Evolutionary conservation across 2,888 invertebrate genomes (phyloP).

Genomic region (Heliconius cydno): DNA sequence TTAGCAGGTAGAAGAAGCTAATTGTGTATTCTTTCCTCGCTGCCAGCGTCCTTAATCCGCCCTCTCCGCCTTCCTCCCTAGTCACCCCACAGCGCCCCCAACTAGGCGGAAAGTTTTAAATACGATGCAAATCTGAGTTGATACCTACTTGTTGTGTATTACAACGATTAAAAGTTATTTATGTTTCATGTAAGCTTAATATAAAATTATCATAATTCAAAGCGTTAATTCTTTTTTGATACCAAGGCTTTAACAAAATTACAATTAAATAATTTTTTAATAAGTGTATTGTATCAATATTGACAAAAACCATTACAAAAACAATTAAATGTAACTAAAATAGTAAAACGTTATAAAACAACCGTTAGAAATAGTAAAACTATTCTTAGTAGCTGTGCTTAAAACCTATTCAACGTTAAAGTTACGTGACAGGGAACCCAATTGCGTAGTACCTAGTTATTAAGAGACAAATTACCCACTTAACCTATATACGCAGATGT

Average conservation of each 20-base stretch:
- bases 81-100: conserved; percentile 65
- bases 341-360: background rate
- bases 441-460: conserved; percentile 13
- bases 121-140: conserved; percentile 51
- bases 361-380: conserved; percentile 9
- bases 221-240: no score
- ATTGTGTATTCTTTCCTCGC: conserved; percentile 84
- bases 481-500: conserved; percentile 43
- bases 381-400: conserved; percentile 1
- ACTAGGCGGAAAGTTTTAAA: conserved; percentile 81
- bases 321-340: background rate
- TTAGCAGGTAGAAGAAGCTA: conserved; percentile 79
- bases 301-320: background rate
- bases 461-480: conserved; percentile 20
- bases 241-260: no score
- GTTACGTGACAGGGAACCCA: conserved; percentile 11
- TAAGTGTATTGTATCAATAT: no score
- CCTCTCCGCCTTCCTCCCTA: conserved; percentile 60
- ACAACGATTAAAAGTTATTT: conserved; percentile 49
- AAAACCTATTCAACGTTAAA: conserved; percentile 4
- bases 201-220: conserved; percentile 31
- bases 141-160: conserved; percentile 42
- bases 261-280: no score
- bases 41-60: conserved; percentile 80
- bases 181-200: conserved; percentile 35